Evolutionary conservation across 2,113 vertebrate genomes (phyloP), one percentile per base, ranked within the genome.

Genomic region (Prunella fulvescens): DNA sequence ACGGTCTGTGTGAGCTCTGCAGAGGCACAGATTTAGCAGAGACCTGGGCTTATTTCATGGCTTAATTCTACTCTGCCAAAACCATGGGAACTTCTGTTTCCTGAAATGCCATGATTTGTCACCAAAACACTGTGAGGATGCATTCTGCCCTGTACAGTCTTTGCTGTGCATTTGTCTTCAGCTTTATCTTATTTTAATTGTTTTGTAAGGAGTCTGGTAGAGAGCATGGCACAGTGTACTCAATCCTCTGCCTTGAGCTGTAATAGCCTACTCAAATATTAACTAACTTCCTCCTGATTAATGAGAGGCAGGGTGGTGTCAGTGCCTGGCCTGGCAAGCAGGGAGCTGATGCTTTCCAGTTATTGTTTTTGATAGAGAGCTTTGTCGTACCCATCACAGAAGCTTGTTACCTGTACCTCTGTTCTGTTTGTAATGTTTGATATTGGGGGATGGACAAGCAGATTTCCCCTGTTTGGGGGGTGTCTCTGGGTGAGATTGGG

Each of bases 361-460:
- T 48, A 13, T 18, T 14, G 2, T 0, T 66, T 70, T 65, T 84
- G 13, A 10, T 12, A 19, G 61, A 47, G 25, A 35, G 4, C 19
- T 67, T 44, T 82, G 66, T 85, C 14, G 0, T 9, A 10, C 26
- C 54, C 64, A 1, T 39, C 44, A 6, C n/a, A 76, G 78, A 12
- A 56, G 24, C 7, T 4, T 5, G 5, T 47, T 72, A 29, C 12
- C 48, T 72, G 31, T 60, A 47, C 28, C 26, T 13, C 26, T 13
- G 10, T 42, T 40, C 13, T 74, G 14, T 25, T 29, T 29, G 33
- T 44, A 4, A 12, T 23, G 10, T 24, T 31, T 48, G 53, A 2
- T 44, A 1, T 2, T 45, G 12, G 11, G 53, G 31, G 29, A 18
- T 18, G 50, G 25, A 3, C 14, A 2, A 24, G 35, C 7, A 4